phyloP scores from a whole-genome alignment of 1,140 invertebrate species.

The Magallana ariakensis region DNA sequence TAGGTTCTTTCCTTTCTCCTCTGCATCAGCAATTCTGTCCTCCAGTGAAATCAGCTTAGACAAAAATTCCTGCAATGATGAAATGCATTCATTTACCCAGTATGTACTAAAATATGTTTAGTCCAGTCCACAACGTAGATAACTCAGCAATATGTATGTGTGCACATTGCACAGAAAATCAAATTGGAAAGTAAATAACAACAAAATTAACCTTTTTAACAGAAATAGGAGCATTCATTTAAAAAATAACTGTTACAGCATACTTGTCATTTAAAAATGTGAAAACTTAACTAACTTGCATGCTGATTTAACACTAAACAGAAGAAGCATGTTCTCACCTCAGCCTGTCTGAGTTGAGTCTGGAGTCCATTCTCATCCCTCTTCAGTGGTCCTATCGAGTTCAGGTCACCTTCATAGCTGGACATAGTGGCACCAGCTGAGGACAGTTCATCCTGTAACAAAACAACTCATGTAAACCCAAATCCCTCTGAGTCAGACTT shows the following conservation, averaged over 20 bases:
- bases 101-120: too few relatives aligned
- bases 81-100: too few relatives aligned
- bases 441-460: constrained; percentile 64
- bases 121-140: too few relatives aligned
- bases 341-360: constrained; percentile 90
- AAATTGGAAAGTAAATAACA: too few relatives aligned
- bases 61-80: constrained; percentile 69
- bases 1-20: constrained; percentile 85
- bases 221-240: too few relatives aligned
- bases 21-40: constrained; percentile 86
- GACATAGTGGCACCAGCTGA: constrained; percentile 82
- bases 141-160: too few relatives aligned
- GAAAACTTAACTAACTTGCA: too few relatives aligned
- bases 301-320: too few relatives aligned
- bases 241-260: too few relatives aligned
- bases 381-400: constrained; percentile 90
- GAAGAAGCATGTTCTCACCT: constrained; percentile 46
- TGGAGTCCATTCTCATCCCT: constrained; percentile 92
- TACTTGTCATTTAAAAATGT: too few relatives aligned
- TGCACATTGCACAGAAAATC: too few relatives aligned
- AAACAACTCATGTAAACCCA: not conserved
- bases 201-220: too few relatives aligned
- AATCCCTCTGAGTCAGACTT: not conserved
- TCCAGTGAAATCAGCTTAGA: constrained; percentile 64
- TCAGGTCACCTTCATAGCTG: constrained; percentile 84